phyloP scores from a whole-genome alignment of 2,888 invertebrate genomes.

The Leptopilina myrica region DNA sequence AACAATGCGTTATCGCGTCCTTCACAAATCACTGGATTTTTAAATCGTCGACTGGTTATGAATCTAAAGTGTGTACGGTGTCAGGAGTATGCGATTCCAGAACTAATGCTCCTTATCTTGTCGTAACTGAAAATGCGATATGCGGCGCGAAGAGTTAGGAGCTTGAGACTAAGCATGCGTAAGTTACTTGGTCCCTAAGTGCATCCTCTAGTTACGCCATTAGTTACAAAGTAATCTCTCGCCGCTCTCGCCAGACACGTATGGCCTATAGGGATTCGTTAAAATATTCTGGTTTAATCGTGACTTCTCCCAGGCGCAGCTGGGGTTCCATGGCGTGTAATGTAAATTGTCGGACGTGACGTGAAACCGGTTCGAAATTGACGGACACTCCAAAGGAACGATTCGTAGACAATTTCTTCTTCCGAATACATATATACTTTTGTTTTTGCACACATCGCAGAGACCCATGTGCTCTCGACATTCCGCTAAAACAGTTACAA shows the following conservation, averaged over 20 bases:
- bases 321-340: conserved; percentile 32
- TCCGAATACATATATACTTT: conserved; percentile 5
- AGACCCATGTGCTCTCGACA: neutral
- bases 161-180: conserved; percentile 3
- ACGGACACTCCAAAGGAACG: conserved; percentile 30
- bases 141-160: conserved; percentile 10
- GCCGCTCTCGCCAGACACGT: conserved; percentile 20
- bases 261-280: conserved; percentile 28
- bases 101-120: conserved; percentile 22
- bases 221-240: conserved; percentile 41
- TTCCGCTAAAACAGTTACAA: conserved; percentile 19
- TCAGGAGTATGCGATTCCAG: neutral
- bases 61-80: neutral
- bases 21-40: no score
- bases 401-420: conserved; percentile 23
- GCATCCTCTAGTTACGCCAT: conserved; percentile 32
- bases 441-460: neutral
- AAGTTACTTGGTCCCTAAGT: conserved; percentile 24
- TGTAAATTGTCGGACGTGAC: conserved; percentile 42
- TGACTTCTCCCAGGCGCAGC: conserved; percentile 33
- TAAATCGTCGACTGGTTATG: neutral
- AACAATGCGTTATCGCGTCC: no score
- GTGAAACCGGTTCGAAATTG: conserved; percentile 44
- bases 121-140: conserved; percentile 20
- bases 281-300: conserved; percentile 41